Evolutionary conservation across 2,113 vertebrate species (phyloP).

Genomic region (Gallinago jamesoni): DNA sequence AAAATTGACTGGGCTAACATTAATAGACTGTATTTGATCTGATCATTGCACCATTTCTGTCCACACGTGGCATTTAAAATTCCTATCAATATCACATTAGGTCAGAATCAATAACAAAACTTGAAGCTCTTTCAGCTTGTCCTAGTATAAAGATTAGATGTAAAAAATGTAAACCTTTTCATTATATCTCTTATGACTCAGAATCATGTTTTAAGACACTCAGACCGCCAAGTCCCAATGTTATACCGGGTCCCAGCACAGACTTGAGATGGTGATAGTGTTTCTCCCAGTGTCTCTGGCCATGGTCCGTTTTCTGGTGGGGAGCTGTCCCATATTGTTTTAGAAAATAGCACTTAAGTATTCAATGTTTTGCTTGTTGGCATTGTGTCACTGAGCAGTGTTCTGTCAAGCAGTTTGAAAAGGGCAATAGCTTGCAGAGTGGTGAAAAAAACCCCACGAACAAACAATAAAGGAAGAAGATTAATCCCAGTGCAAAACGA

Average conservation of each 20-base stretch:
- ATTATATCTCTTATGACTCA: neutral
- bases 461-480: neutral
- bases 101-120: slow-evolving; percentile 31
- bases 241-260: neutral
- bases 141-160: neutral
- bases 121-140: neutral
- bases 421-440: slow-evolving; percentile 23
- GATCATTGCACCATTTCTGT: slow-evolving; percentile 5
- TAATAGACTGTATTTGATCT: slow-evolving; percentile 5
- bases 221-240: neutral
- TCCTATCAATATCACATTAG: slow-evolving; percentile 32
- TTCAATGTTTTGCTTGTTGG: neutral
- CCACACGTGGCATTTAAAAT: neutral
- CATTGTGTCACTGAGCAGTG: neutral
- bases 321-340: neutral
- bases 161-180: neutral
- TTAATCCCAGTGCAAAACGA: neutral
- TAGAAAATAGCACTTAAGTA: slow-evolving; percentile 10
- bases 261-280: neutral
- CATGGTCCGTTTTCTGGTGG: neutral
- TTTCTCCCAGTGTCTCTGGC: neutral
- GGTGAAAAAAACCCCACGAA: neutral
- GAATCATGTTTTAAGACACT: neutral
- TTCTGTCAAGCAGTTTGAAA: slow-evolving; percentile 51
- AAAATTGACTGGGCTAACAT: slow-evolving; percentile 31